Conservation (phyloP, 2,888 invertebrate species). For the Drosophila pseudotakahashii region DNA sequence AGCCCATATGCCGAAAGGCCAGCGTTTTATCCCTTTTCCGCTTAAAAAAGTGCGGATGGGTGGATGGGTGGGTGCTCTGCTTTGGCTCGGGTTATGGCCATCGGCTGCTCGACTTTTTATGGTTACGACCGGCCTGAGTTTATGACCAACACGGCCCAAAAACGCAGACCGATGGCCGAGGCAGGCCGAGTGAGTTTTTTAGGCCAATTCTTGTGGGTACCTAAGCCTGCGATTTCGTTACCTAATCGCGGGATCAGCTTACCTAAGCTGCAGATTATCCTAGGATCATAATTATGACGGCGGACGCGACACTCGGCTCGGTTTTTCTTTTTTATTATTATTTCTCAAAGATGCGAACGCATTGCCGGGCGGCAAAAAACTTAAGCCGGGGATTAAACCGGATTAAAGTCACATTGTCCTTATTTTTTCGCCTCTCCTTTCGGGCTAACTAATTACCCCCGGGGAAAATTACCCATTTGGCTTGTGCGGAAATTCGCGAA, state of each 20-base stretch:
- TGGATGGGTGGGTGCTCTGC: slow-evolving; percentile 44
- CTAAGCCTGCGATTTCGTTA: slow-evolving; percentile 75
- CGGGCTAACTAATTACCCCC: slow-evolving; percentile 68
- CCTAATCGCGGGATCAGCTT: slow-evolving; percentile 76
- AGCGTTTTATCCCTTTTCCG: slow-evolving; percentile 67
- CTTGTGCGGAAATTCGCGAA: slow-evolving; percentile 71
- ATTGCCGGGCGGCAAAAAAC: slow-evolving; percentile 70
- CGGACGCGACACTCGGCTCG: slow-evolving; percentile 56
- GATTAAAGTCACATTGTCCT: slow-evolving; percentile 77
- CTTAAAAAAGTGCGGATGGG: slow-evolving; percentile 51
- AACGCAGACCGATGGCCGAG: slow-evolving; percentile 12
- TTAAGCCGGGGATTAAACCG: slow-evolving; percentile 78
- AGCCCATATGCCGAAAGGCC: slow-evolving; percentile 51
- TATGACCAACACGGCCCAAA: slow-evolving; percentile 53
- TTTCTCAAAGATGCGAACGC: slow-evolving; percentile 17
- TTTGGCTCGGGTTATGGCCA: slow-evolving; percentile 57
- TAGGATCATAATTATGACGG: slow-evolving; percentile 78
- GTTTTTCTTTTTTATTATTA: slow-evolving; percentile 27
- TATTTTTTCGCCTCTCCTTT: slow-evolving; percentile 64
- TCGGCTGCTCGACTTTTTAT: slow-evolving; percentile 74
- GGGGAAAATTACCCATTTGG: slow-evolving; percentile 75
- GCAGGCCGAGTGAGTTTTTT: slow-evolving; percentile 59
- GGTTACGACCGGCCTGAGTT: slow-evolving; percentile 54
- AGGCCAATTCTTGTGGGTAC: slow-evolving; percentile 75
- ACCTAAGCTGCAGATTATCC: slow-evolving; percentile 76